These are phyloP conservation scores for Caenorhabditis auriculariae DNA, from an alignment of 2,888 invertebrate species.

Conservation along the genomic window DNA sequence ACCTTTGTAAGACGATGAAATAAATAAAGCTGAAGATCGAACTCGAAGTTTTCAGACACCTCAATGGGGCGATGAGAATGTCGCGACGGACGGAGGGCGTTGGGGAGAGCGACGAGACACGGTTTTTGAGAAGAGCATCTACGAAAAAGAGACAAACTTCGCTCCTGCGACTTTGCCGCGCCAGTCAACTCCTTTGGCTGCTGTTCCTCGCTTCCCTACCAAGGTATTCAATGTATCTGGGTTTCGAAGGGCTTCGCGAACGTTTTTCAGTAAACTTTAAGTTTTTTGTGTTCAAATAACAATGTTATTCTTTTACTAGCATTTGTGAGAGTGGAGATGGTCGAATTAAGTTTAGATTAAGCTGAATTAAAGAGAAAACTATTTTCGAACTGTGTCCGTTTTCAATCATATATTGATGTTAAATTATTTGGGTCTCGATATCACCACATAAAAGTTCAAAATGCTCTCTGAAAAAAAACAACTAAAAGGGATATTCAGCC, in stretches of 20 bases:
- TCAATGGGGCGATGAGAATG: too few species aligned
- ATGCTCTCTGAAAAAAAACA: too few species aligned
- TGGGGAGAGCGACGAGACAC: conserved; percentile 24
- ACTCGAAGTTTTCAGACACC: too few species aligned
- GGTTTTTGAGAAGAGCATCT: conserved; percentile 9
- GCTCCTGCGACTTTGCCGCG: conserved; percentile 42
- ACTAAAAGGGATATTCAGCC: too few species aligned
- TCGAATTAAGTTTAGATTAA: too few species aligned
- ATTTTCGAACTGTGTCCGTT: conserved; percentile 2
- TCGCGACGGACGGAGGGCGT: conserved; percentile 15
- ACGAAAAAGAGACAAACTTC: neutral
- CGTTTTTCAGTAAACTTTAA: too few species aligned
- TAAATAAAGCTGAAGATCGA: too few species aligned
- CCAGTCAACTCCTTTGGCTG: conserved; percentile 28
- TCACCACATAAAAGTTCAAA: neutral
- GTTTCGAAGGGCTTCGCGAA: conserved; percentile 1
- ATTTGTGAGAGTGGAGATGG: too few species aligned
- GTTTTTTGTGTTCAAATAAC: too few species aligned
- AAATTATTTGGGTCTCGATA: neutral
- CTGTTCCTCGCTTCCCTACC: conserved; percentile 5
- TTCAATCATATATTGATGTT: neutral
- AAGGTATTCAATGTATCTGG: neutral
- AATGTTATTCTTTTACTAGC: too few species aligned
- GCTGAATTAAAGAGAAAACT: conserved; percentile 1
- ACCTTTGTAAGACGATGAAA: too few species aligned